Conservation (phyloP, 2,113 vertebrate species). For the Dunckerocampus dactyliophorus region DNA sequence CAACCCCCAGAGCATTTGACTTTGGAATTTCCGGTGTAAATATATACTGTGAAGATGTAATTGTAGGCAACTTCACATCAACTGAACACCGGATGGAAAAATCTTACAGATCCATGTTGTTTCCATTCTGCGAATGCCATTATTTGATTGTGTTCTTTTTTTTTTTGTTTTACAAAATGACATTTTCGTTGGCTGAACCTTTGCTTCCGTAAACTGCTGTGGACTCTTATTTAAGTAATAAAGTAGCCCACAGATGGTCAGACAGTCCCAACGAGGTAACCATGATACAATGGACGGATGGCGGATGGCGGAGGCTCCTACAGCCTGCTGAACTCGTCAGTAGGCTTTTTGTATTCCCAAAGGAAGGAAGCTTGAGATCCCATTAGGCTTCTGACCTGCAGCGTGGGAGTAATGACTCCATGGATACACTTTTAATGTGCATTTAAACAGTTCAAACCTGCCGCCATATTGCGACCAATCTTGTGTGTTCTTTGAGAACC, state of each 20-base stretch:
- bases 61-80: no score
- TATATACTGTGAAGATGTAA: no score
- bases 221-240: constrained; percentile 2
- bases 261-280: background rate
- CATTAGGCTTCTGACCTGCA: background rate
- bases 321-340: constrained; percentile 70
- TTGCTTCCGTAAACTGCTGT: background rate
- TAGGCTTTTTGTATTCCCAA: constrained; percentile 46
- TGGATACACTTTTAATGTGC: constrained; percentile 8
- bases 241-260: background rate
- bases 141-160: background rate
- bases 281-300: constrained; percentile 1
- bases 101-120: background rate
- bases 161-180: background rate
- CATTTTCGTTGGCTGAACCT: constrained; percentile 4
- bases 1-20: no score
- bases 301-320: constrained; percentile 15
- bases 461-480: constrained; percentile 11
- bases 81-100: background rate
- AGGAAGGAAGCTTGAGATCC: constrained; percentile 58
- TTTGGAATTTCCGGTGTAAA: no score
- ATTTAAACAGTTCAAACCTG: background rate
- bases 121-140: background rate
- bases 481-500: constrained; percentile 3
- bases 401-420: constrained; percentile 14